phyloP scores from a whole-genome alignment of 2,888 invertebrate genomes.

The Lasius fuliginosus region DNA sequence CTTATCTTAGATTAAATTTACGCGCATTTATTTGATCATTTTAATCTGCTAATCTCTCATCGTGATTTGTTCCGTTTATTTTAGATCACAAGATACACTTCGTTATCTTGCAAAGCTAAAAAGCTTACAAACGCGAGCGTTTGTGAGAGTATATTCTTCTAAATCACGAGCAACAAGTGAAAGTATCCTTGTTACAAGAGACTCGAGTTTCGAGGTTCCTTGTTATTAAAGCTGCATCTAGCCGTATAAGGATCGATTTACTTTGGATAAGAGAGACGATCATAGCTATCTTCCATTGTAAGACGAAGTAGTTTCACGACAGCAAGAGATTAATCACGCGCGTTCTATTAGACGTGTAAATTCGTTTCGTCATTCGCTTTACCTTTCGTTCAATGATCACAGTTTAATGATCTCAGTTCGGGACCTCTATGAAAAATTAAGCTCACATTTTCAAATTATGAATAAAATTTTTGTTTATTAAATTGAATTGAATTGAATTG shows the following conservation, averaged over 20 bases:
- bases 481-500: too few relatives aligned
- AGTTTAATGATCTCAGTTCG: not conserved
- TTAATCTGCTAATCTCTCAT: not conserved
- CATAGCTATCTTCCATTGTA: not conserved
- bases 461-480: too few relatives aligned
- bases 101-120: not conserved
- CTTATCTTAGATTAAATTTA: not conserved
- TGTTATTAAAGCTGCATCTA: slow-evolving; percentile 3
- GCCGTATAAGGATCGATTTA: not conserved
- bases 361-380: not conserved
- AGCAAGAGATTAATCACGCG: not conserved
- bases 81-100: not conserved
- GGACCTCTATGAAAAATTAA: not conserved
- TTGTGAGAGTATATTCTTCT: not conserved
- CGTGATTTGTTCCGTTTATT: not conserved
- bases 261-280: not conserved
- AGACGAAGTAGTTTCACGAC: not conserved
- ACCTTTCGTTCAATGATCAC: not conserved
- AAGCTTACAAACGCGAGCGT: not conserved
- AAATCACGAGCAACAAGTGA: not conserved
- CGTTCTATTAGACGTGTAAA: slow-evolving; percentile 2
- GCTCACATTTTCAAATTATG: not conserved
- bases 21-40: not conserved
- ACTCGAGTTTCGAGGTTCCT: not conserved
- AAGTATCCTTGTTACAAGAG: slow-evolving; percentile 1